Evolutionary conservation across 2,888 invertebrate species (phyloP), one percentile per base, ranked within the genome.

Genomic region (Trachelus troglodyta): DNA sequence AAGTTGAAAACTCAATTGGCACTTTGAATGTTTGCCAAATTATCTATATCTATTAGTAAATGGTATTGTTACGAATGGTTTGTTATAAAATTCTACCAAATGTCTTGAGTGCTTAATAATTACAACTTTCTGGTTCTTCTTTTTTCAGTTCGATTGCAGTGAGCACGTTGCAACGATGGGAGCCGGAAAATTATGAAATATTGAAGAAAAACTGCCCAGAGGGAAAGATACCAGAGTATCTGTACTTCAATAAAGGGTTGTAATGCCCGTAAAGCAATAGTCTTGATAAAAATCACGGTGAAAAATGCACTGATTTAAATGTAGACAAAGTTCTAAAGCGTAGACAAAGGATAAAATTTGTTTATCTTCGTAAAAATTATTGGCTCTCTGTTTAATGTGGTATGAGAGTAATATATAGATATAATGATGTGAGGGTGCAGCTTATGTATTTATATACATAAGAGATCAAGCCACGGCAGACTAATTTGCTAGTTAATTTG

Each of bases 181-280:
- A 98, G 89, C 94, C 95, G 23, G 94, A 95, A 71, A 94, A 94
- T 69, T 96, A 96, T 84, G 93, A 95, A 69, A 93, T 95, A 87
- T 94, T 97, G 80, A 89, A 95, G 76, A 93, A 94, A 84, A 95
- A 95, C 79, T 94, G 94, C 0, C 92, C 93, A 76, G 95, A 94
- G 11, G 89, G 89, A 1, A 94, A 94, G 77, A 92, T 96, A 34
- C 97, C 97, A 0, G 92, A 93, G 77, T 93, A 93, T 73, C 95
- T 98, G 0, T 98, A 96, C 91, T 98, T 97, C 92, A 98, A 98
- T 92, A 98, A 98, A 91, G 98, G 98, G 35, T 92, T 97, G 86
- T 97, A 95, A 95, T 77, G 4, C 33, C 31, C 31, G 31, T 23
- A 23, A 56, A 56, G 56, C 56, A 56, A 56, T 56, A 56, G 56